Conservation (phyloP, 1,140 invertebrate genomes). For the Trypoxylus dichotomus region DNA sequence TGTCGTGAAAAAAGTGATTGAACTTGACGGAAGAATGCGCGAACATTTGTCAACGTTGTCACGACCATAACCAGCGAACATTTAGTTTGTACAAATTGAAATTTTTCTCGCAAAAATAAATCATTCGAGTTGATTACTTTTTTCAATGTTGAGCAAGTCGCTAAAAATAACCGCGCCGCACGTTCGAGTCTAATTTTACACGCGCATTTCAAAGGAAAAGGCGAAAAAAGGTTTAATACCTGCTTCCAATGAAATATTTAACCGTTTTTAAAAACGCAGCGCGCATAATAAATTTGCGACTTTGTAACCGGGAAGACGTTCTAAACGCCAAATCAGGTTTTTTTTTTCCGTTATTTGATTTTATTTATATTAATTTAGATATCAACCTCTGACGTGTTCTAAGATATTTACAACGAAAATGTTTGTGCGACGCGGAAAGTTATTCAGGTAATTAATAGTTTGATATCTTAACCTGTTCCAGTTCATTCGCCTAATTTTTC, state of each 20-base stretch:
- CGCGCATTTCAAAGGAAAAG: background rate
- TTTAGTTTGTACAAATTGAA: conserved; percentile 25
- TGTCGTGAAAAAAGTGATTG: background rate
- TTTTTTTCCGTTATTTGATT: too few relatives aligned
- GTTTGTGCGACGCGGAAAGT: too few relatives aligned
- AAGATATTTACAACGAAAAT: too few relatives aligned
- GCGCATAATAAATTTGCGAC: background rate
- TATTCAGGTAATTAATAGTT: too few relatives aligned
- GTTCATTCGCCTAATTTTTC: too few relatives aligned
- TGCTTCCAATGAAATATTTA: background rate
- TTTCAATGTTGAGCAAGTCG: conserved; percentile 1
- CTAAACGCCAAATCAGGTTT: background rate
- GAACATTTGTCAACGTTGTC: conserved; percentile 11
- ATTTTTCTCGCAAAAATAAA: conserved; percentile 15
- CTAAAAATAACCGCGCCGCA: background rate
- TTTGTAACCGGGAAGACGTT: background rate
- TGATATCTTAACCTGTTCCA: too few relatives aligned
- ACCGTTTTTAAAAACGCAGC: background rate
- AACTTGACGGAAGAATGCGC: conserved; percentile 16
- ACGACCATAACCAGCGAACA: background rate
- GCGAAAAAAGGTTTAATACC: background rate
- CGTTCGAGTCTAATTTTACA: background rate
- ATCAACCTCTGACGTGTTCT: too few relatives aligned
- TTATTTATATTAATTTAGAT: too few relatives aligned
- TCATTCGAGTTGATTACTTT: conserved; percentile 17